These are phyloP conservation scores for Neotragus pygmaeus DNA, from an alignment of 2,113 vertebrate genomes.

Conservation along the genomic window DNA sequence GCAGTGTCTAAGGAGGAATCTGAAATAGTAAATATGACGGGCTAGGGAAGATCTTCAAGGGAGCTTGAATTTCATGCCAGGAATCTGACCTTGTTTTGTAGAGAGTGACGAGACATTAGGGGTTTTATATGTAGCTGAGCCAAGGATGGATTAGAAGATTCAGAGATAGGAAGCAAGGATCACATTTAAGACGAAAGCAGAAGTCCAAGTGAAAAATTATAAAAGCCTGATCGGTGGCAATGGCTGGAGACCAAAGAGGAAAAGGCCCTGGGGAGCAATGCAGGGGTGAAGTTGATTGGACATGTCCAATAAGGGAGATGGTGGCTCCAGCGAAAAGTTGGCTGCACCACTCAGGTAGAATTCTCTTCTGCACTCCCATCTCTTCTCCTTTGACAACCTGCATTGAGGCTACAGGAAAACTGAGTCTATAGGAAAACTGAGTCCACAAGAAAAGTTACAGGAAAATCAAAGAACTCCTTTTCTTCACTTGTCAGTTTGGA, in stretches of 20 bases:
- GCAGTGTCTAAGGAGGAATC: background rate
- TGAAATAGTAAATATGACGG: background rate
- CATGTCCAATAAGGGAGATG: background rate
- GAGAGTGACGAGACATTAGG: background rate
- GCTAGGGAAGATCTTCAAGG: background rate
- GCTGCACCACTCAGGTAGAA: background rate
- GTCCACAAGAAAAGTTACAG: background rate
- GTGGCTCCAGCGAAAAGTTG: background rate
- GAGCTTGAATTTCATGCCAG: background rate
- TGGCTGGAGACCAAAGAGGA: background rate
- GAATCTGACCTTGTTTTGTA: background rate
- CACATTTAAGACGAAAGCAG: background rate
- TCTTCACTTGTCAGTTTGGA: background rate
- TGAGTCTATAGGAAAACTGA: background rate
- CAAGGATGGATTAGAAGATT: background rate
- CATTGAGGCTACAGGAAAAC: background rate
- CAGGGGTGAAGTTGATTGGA: background rate
- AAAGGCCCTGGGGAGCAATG: background rate
- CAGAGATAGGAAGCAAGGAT: background rate
- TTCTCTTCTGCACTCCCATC: background rate
- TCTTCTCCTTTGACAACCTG: background rate
- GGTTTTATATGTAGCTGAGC: background rate
- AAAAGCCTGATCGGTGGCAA: background rate
- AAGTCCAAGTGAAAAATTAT: background rate
- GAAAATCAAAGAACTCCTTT: background rate